Percentiles rank a stretch among this genome's conserved stretches.
These are phyloP conservation scores for Porites evermanni DNA, from an alignment of 92 coral and sea anemone species.

Conservation along the genomic window DNA sequence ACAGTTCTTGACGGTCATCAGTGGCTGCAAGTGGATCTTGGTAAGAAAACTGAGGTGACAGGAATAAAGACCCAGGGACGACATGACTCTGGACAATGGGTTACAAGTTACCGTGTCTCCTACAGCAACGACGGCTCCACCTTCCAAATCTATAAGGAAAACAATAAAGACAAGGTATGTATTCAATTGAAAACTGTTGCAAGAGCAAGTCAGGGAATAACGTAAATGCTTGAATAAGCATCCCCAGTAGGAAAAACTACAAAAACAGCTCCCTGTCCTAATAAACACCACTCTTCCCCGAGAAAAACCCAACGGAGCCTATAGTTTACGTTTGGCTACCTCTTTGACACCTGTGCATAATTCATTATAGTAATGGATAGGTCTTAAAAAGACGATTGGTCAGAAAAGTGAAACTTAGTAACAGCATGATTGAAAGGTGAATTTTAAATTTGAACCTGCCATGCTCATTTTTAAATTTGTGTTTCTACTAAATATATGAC, in stretches of 20 bases:
- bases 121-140: background rate
- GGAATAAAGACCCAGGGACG: background rate
- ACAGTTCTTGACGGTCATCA: rapidly evolving
- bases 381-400: constrained; percentile 2
- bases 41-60: background rate
- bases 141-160: background rate
- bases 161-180: background rate
- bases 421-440: background rate
- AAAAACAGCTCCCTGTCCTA: background rate
- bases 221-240: background rate
- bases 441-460: no score
- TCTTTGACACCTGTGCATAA: background rate
- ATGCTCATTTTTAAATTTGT: no score
- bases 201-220: background rate
- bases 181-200: no score
- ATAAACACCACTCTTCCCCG: no score
- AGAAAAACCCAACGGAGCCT: no score
- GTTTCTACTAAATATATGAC: no score
- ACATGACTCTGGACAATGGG: background rate
- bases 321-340: background rate
- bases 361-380: background rate
- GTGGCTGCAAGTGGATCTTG: background rate
- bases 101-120: background rate
- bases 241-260: background rate
- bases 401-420: constrained; percentile 11